Base-by-base conservation (phyloP, 2,797 vertebrate species). In the Periophthalmus magnuspinnatus region DNA sequence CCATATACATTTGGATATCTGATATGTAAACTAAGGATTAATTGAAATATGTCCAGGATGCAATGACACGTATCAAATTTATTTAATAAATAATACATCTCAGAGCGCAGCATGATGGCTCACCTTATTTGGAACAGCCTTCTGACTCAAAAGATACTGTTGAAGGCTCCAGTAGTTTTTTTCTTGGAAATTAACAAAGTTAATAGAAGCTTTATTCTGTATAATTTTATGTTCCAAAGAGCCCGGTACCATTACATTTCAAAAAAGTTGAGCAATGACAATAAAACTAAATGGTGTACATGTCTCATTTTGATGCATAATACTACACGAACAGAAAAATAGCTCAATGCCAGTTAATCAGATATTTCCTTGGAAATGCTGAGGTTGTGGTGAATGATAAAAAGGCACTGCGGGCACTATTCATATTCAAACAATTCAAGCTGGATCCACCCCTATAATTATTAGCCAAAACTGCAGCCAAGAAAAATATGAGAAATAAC, bases 1-100 rank as follows among this genome's bases (percentile, higher is more conserved):
- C 50, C 47, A 52, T 75, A 76, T 82, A 84, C 56, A 65, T 84
- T 80, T 72, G 67, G 67, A 74, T 79, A 78, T 70, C 72, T 70
- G 62, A 80, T 69, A 73, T 79, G 73, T 65, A 78, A 81, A 86
- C 79, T 68, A 80, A 83, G 58, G 41, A 59, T 70, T 77, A 57
- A 74, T 60, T 33, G 45, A 65, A 72, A 78, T 68, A 59, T 65
- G 63, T 33, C 28, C 16, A 52, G 17, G 10, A 65, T 17, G 70
- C 17, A 62, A 5, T 10, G 10, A 38, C 0, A 68, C 76, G 68
- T 73, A 67, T 67, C 36, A 50, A 34, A 77, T 55, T 52, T 16
- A 41, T 63, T 47, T 24, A 24, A 61, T 38, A 61, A 41, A 61
- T 41, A 13, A 41, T 38, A 61, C 10, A 28, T 57, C 5, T 13